Base-by-base conservation (phyloP, 2,797 vertebrate species). In the Oreortyx pictus region DNA sequence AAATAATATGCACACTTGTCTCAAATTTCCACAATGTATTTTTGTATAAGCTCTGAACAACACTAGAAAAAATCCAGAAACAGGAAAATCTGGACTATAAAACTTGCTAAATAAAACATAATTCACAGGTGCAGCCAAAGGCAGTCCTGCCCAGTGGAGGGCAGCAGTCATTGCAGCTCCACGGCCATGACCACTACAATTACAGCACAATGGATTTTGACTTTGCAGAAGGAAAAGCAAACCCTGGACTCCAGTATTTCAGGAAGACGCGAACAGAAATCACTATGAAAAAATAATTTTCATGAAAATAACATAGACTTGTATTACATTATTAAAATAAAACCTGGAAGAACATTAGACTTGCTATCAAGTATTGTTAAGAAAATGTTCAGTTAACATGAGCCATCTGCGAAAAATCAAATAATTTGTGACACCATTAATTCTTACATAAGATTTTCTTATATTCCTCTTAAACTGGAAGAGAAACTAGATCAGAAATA, bases 71-170 rank as follows among this genome's bases (percentile, higher is more conserved):
- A 68, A 13, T 57, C 41, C 43, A 71, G 15, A 83, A 83, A 4
- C 17, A 67, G 65, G 6, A 35, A 80, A 87, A 60, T 64, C 49
- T 24, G 39, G 7, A 67, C 27, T 19, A 62, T 43, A 59, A 59
- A 77, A 54, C n/a, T 25, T 67, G 43, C 22, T n/a, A 37, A 62
- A 37, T 0, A 2, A 22, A 33, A n/a, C 20, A 54, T 72, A 15
- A 12, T 62, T 31, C 43, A 47, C 20, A 76, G 50, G 25, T 16
- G 44, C 27, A 31, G 9, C 10, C 8, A 33, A 18, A 31, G 24
- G 24, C 1, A 2, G 23, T 16, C 9, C 24, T 1, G 0, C 7
- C 50, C 67, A 60, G n/a, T 0, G 20, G 54, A 72, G 47, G 29
- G 50, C 60, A 68, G 33, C 37, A 61, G 37, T 20, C 41, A 18